Percentiles rank a stretch among this genome's conserved stretches.
Conservation (phyloP, 2,113 vertebrate species). For the Scartelaos histophorus region DNA sequence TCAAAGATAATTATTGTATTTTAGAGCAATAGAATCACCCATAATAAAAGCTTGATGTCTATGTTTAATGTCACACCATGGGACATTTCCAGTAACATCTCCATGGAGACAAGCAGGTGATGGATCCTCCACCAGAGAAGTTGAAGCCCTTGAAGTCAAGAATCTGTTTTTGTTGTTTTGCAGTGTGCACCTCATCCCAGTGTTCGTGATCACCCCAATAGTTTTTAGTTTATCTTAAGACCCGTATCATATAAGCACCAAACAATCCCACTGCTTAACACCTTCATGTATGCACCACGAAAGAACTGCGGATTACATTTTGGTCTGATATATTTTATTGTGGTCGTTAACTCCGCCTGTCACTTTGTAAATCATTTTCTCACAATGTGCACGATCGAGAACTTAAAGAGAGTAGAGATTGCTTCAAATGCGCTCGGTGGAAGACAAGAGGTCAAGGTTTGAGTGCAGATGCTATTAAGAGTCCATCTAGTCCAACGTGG, state of each 20-base stretch:
- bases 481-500: constrained; percentile 15
- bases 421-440: constrained; percentile 44
- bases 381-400: constrained; percentile 9
- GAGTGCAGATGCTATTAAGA: constrained; percentile 15
- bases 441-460: constrained; percentile 46
- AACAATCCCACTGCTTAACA: background rate
- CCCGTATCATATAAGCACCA: constrained; percentile 10
- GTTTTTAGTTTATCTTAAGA: constrained; percentile 5
- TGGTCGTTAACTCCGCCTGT: constrained; percentile 20
- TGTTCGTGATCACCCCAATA: background rate
- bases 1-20: too few relatives aligned
- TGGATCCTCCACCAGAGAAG: too few relatives aligned
- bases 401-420: constrained; percentile 19
- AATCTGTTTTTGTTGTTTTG: too few relatives aligned
- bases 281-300: constrained; percentile 6
- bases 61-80: too few relatives aligned
- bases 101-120: too few relatives aligned
- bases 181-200: background rate
- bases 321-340: constrained; percentile 52
- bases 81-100: too few relatives aligned
- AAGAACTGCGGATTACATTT: constrained; percentile 15
- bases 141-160: too few relatives aligned
- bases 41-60: too few relatives aligned
- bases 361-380: constrained; percentile 28
- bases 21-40: too few relatives aligned